Percentiles rank a stretch among this genome's conserved stretches.
Evolutionary conservation across 2,113 vertebrate genomes (phyloP).

Genomic region (Colossoma macropomum): DNA sequence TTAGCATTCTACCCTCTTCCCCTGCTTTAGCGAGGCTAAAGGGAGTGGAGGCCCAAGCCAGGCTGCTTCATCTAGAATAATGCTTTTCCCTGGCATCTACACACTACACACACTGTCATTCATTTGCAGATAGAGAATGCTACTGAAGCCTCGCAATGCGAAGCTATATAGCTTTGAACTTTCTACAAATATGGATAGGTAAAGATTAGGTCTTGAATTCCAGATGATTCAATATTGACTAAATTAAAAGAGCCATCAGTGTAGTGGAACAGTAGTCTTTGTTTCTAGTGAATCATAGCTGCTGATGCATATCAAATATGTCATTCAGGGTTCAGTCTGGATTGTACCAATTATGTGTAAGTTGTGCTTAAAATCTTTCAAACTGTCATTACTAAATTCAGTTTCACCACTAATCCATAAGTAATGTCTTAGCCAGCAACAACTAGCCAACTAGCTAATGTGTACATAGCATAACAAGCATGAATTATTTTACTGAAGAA

Average conservation of each 20-base stretch:
- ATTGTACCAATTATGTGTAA: too few species aligned
- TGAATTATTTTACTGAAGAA: too few species aligned
- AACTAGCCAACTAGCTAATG: too few species aligned
- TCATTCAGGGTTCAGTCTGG: background rate
- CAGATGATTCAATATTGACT: background rate
- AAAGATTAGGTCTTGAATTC: background rate
- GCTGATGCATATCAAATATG: too few species aligned
- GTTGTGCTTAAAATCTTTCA: too few species aligned
- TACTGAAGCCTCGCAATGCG: constrained; percentile 61
- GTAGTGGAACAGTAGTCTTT: too few species aligned
- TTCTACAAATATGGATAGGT: constrained; percentile 11
- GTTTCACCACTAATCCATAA: too few species aligned
- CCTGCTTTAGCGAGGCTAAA: constrained; percentile 72
- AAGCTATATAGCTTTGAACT: constrained; percentile 31
- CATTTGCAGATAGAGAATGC: constrained; percentile 67
- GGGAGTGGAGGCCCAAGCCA: constrained; percentile 62
- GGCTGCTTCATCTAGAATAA: constrained; percentile 74
- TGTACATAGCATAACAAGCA: too few species aligned
- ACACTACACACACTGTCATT: constrained; percentile 68
- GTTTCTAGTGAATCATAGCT: too few species aligned
- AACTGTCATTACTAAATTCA: too few species aligned
- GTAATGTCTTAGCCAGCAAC: too few species aligned
- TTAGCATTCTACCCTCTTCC: constrained; percentile 70
- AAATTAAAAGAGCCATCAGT: background rate
- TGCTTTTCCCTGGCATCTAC: constrained; percentile 75